Conservation (phyloP, 2,888 invertebrate species). For the Hedychridium roseum region DNA sequence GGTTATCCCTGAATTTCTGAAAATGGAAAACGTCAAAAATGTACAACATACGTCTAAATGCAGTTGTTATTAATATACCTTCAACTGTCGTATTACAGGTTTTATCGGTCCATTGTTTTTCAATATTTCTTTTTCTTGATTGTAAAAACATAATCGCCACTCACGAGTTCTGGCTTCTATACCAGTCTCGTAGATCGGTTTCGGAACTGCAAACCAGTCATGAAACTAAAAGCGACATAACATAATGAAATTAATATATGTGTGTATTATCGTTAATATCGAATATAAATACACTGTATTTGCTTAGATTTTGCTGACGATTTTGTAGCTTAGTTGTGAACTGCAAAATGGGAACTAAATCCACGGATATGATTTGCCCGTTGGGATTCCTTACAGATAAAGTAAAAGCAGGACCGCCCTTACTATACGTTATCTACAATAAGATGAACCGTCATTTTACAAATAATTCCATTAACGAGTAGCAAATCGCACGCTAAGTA, state of each 20-base stretch:
- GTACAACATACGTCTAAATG: conserved; percentile 5
- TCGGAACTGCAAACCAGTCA: conserved; percentile 68
- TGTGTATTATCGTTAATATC: not conserved
- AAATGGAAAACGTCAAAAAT: conserved; percentile 28
- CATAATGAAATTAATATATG: not conserved
- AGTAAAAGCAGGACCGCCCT: conserved; percentile 69
- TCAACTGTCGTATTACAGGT: conserved; percentile 43
- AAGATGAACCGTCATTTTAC: too few species aligned
- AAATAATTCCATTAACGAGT: too few species aligned
- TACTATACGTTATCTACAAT: conserved; percentile 58
- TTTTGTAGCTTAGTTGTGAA: not conserved
- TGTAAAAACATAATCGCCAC: conserved; percentile 70
- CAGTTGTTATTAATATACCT: conserved; percentile 30
- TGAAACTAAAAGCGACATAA: conserved; percentile 22
- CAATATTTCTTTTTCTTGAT: conserved; percentile 66
- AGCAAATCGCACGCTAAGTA: too few species aligned
- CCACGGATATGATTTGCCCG: conserved; percentile 61
- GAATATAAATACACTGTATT: not conserved
- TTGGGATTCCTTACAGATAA: conserved; percentile 60
- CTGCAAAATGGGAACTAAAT: conserved; percentile 65
- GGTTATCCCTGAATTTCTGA: conserved; percentile 66
- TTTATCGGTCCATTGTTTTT: conserved; percentile 47
- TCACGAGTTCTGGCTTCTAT: conserved; percentile 51
- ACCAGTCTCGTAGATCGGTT: conserved; percentile 38
- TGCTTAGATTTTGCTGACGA: too few species aligned